Base-by-base conservation (phyloP, 2,113 vertebrate species). In the Scolopax mira region DNA sequence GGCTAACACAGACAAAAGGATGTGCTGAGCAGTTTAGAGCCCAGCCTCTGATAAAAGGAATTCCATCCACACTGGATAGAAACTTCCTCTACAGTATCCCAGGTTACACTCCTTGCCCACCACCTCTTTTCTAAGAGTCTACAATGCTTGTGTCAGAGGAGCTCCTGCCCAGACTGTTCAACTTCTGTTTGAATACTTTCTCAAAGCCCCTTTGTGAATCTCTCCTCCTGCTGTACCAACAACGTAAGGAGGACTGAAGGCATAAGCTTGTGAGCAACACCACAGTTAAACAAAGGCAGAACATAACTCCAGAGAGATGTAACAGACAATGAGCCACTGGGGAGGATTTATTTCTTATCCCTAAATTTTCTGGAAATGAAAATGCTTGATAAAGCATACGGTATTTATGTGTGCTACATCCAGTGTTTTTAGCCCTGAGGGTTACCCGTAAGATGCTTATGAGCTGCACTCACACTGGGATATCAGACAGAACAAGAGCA, bases 341-440 rank as follows among this genome's bases (percentile, higher is more conserved):
- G 82, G 77, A 95, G 52, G 86, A 87, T 89, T 92, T 90, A 48
- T 74, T 93, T 67, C 77, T 93, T 81, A 77, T 80, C 72, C 67
- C 75, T 57, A 74, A 64, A 57, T 71, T 67, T 81, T 92, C 83
- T 89, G 90, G 83, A 93, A 88, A 88, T 57, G 14, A 85, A 85
- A 74, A 35, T 30, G 74, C 66, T 72, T 44, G 64, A 77, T 83
- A 80, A 92, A 90, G 83, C 42, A 4, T 55, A 51, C 27, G 39
- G 79, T 62, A 86, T 92, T 95, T 91, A 83, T 37, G 78, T 87
- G 88, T 28, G 58, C 72, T 65, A 80, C 60, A 78, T 19, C 19
- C 49, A 66, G 65, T 86, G 78, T 73, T 93, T 90, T 90, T 70
- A 92, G 88, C 77, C 90, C 77, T 31, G 65, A 90, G 88, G 84